These are phyloP conservation scores for Oncorhynchus kisutch DNA, from an alignment of 2,113 vertebrate genomes.

Conservation along the genomic window DNA sequence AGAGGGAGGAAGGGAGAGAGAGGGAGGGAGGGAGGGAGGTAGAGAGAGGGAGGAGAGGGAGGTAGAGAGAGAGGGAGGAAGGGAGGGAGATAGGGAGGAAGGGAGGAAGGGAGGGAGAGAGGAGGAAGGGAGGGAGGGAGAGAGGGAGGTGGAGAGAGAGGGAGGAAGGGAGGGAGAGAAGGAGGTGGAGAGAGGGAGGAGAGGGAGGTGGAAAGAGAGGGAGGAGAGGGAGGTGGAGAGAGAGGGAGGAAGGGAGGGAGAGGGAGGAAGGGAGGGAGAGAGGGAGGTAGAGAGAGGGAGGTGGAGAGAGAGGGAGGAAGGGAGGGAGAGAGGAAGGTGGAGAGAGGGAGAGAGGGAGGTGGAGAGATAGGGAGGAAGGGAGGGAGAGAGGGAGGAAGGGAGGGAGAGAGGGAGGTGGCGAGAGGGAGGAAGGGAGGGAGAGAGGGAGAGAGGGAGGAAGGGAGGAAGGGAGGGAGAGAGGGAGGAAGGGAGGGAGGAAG, in stretches of 20 bases:
- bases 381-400: rapidly evolving
- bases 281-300: constrained; percentile 26
- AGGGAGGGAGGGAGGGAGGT: too few relatives aligned
- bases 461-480: too few relatives aligned
- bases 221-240: constrained; percentile 22
- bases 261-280: too few relatives aligned
- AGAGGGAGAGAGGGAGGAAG: too few relatives aligned
- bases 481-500: constrained; percentile 3
- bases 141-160: constrained; percentile 35
- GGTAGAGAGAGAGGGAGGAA: constrained; percentile 26
- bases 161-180: neutral
- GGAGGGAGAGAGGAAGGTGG: rapidly evolving
- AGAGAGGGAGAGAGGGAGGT: constrained; percentile 34
- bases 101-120: too few relatives aligned
- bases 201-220: too few relatives aligned
- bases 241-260: constrained; percentile 24
- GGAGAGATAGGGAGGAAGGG: constrained; percentile 19
- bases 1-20: constrained; percentile 24
- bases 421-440: constrained; percentile 12
- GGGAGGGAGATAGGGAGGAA: too few relatives aligned
- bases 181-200: constrained; percentile 37
- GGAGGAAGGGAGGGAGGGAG: too few relatives aligned
- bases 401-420: constrained; percentile 27
- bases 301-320: constrained; percentile 19
- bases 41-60: too few relatives aligned